A percentile compares a stretch with the other conserved stretches of the same genome.
These are phyloP conservation scores for Hemaris fuciformis DNA, from an alignment of 2,888 invertebrate species.

Conservation along the genomic window DNA sequence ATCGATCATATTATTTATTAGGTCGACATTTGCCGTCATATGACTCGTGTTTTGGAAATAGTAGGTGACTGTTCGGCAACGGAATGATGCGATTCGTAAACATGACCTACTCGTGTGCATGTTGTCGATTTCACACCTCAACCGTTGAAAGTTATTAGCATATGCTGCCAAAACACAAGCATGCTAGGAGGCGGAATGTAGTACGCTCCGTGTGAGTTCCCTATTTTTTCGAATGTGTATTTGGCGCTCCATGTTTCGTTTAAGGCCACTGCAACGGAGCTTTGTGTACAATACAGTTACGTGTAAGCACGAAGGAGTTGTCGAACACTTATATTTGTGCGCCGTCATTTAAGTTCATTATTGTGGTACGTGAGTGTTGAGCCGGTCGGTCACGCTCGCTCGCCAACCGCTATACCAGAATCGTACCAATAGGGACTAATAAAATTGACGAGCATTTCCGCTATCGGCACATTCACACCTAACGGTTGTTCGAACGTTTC, in stretches of 20 bases:
- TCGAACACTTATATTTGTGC: background rate
- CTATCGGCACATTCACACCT: constrained; percentile 64
- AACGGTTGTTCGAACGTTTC: constrained; percentile 68
- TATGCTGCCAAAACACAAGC: background rate
- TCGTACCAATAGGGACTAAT: constrained; percentile 40
- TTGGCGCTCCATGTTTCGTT: background rate
- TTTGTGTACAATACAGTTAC: background rate
- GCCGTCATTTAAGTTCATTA: constrained; percentile 5
- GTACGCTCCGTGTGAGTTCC: background rate
- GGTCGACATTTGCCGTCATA: constrained; percentile 16
- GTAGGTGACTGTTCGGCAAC: constrained; percentile 12
- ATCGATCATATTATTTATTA: constrained; percentile 37
- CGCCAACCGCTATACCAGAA: constrained; percentile 18
- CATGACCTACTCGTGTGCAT: constrained; percentile 14
- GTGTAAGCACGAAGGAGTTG: background rate
- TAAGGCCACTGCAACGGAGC: background rate
- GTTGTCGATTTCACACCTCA: constrained; percentile 12
- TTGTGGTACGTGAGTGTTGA: constrained; percentile 2
- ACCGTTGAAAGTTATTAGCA: constrained; percentile 10
- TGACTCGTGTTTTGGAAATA: constrained; percentile 25
- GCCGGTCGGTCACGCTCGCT: background rate
- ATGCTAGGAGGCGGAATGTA: background rate
- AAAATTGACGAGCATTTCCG: constrained; percentile 56
- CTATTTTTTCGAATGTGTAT: background rate
- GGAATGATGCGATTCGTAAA: constrained; percentile 15